These are phyloP conservation scores for Scyliorhinus canicula DNA, from an alignment of 2,797 vertebrate genomes.

Conservation along the genomic window DNA sequence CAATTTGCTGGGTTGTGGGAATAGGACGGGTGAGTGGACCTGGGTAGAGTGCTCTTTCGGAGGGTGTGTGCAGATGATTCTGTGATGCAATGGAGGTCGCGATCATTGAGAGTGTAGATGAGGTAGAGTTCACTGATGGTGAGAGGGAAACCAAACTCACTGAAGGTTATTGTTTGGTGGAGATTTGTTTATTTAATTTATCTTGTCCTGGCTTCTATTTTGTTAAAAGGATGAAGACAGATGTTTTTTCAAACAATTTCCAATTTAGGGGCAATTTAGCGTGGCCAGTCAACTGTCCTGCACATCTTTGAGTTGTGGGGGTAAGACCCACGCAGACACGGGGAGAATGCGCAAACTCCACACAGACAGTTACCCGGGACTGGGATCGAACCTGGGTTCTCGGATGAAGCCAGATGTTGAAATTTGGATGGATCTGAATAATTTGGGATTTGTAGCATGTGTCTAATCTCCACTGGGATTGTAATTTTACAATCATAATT, in stretches of 20 bases:
- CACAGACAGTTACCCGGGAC: too few species aligned
- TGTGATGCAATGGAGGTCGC: neutral
- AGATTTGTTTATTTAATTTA: neutral
- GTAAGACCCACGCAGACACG: too few species aligned
- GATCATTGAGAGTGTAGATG: neutral
- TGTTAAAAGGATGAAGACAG: neutral
- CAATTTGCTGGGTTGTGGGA: too few species aligned
- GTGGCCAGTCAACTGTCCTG: too few species aligned
- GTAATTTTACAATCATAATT: neutral
- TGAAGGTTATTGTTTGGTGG: neutral
- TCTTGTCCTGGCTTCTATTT: neutral
- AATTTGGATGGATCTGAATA: neutral
- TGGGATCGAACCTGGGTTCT: too few species aligned
- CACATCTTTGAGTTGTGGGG: too few species aligned
- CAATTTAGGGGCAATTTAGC: too few species aligned
- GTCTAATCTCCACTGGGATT: neutral
- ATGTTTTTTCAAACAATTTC: too few species aligned
- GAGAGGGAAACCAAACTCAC: neutral
- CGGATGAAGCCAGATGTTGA: neutral
- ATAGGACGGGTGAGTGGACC: too few species aligned
- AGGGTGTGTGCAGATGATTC: too few species aligned
- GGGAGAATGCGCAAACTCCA: too few species aligned
- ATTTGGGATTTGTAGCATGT: neutral
- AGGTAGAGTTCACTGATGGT: neutral
- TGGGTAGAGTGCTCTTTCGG: too few species aligned